Percentiles rank a stretch among this genome's conserved stretches.
These are phyloP conservation scores for Epistrophe eligans DNA, from an alignment of 2,888 invertebrate genomes.

Conservation along the genomic window DNA sequence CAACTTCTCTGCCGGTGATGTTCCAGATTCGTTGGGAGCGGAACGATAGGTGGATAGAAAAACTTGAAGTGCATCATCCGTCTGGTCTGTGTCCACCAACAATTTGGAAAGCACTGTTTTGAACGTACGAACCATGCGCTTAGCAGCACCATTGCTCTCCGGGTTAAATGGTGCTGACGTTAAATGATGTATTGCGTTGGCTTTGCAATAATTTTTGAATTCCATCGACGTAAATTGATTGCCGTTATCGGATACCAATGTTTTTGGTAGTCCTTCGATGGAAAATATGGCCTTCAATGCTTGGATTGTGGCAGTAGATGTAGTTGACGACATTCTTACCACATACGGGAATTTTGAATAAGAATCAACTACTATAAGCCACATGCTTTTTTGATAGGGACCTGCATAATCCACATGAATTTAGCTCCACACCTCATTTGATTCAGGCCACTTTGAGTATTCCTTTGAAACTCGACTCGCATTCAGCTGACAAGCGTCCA, in stretches of 20 bases:
- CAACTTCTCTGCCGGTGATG: slow-evolving; percentile 36
- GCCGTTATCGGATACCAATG: slow-evolving; percentile 77
- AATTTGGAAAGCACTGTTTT: not conserved
- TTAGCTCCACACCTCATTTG: too few relatives aligned
- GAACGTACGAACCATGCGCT: too few relatives aligned
- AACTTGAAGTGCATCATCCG: too few relatives aligned
- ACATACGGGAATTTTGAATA: too few relatives aligned
- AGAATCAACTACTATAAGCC: too few relatives aligned
- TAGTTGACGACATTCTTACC: slow-evolving; percentile 1
- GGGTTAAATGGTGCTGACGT: slow-evolving; percentile 63
- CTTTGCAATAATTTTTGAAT: slow-evolving; percentile 67
- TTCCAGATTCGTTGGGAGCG: slow-evolving; percentile 10
- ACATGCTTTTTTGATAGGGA: too few relatives aligned
- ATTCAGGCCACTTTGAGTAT: too few relatives aligned
- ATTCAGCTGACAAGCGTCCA: too few relatives aligned
- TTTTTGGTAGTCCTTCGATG: slow-evolving; percentile 75
- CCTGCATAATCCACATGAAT: too few relatives aligned
- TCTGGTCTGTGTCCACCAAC: too few relatives aligned
- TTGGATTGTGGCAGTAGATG: slow-evolving; percentile 29
- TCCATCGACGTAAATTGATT: slow-evolving; percentile 74
- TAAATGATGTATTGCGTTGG: slow-evolving; percentile 19
- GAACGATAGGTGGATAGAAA: slow-evolving; percentile 21
- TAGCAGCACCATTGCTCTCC: not conserved
- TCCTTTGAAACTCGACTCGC: too few relatives aligned
- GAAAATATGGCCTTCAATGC: slow-evolving; percentile 74